These are phyloP conservation scores for Idris sp. DNA, from an alignment of 1,140 invertebrate genomes.

Conservation along the genomic window DNA sequence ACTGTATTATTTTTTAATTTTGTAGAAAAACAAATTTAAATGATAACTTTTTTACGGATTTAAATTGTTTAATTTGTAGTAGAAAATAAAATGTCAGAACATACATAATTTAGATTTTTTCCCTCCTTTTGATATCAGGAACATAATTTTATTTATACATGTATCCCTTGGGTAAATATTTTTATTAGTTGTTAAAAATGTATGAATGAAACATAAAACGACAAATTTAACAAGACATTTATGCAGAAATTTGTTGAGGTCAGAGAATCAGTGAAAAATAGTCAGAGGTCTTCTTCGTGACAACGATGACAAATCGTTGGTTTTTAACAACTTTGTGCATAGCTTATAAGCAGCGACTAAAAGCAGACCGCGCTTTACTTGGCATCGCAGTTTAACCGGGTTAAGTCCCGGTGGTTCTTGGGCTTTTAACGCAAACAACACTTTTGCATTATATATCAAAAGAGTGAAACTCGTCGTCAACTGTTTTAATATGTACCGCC, in stretches of 20 bases:
- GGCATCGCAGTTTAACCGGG: constrained; percentile 78
- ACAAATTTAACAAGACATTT: constrained; percentile 35
- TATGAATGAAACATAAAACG: no score
- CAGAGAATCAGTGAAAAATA: constrained; percentile 45
- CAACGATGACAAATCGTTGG: constrained; percentile 59
- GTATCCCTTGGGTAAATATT: no score
- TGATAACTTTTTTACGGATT: no score
- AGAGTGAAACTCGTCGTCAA: constrained; percentile 71
- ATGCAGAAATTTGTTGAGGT: constrained; percentile 47
- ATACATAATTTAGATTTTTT: no score
- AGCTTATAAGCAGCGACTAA: constrained; percentile 75
- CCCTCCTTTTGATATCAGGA: no score
- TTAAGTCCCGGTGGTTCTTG: constrained; percentile 76
- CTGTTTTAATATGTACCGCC: constrained; percentile 77
- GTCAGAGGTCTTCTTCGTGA: constrained; percentile 27
- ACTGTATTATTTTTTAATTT: no score
- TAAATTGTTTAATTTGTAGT: no score
- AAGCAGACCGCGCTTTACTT: constrained; percentile 78
- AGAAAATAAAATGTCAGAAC: no score
- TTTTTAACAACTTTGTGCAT: constrained; percentile 76
- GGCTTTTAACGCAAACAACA: constrained; percentile 78
- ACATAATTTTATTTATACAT: no score
- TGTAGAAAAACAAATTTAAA: no score
- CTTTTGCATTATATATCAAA: constrained; percentile 78
- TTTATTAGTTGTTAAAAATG: no score